A percentile compares a stretch with the other conserved stretches of the same genome.
Evolutionary conservation across 2,888 invertebrate genomes (phyloP).

Genomic region (Chrysomela aeneicollis): DNA sequence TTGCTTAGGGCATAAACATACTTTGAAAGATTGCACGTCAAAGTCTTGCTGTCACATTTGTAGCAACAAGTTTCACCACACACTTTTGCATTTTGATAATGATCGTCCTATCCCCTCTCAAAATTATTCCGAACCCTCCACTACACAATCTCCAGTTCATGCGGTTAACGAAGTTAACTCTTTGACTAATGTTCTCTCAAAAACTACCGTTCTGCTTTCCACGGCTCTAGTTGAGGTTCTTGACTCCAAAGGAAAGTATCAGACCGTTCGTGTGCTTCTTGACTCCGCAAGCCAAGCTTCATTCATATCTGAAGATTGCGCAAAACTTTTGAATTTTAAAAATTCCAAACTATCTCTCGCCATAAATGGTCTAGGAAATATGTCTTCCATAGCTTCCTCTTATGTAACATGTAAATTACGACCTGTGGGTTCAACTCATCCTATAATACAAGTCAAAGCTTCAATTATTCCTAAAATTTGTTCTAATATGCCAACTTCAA

Average conservation of each 20-base stretch:
- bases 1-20: too few relatives aligned
- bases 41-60: too few relatives aligned
- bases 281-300: conserved; percentile 6
- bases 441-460: background rate
- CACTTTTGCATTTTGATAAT: too few relatives aligned
- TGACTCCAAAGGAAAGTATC: background rate
- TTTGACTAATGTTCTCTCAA: background rate
- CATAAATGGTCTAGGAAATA: background rate
- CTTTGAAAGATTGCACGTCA: too few relatives aligned
- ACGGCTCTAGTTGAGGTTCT: background rate
- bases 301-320: background rate
- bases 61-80: too few relatives aligned
- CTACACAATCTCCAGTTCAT: too few relatives aligned
- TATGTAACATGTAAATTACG: background rate
- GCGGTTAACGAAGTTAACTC: background rate
- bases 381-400: background rate
- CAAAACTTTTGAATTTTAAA: background rate
- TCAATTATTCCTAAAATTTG: background rate
- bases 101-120: too few relatives aligned
- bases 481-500: background rate
- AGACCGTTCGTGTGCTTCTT: background rate
- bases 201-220: background rate
- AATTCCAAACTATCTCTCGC: background rate
- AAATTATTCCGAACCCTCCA: too few relatives aligned
- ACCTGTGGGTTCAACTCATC: background rate